Conservation (phyloP, 2,888 invertebrate genomes). For the Brenthis ino region DNA sequence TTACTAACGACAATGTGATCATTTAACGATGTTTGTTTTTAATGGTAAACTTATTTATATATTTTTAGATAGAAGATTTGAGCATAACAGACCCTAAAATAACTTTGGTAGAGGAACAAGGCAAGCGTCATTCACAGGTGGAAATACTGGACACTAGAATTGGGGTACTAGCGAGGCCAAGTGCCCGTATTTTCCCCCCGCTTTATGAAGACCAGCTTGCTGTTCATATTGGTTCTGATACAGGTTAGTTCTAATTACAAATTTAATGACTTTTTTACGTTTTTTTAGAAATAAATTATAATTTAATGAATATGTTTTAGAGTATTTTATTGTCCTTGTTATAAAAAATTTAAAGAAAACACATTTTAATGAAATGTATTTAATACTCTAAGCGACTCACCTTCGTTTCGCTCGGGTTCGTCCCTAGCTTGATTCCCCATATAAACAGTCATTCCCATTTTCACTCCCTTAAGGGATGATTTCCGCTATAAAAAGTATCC, state of each 20-base stretch:
- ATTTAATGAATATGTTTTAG: no score
- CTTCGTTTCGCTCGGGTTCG: no score
- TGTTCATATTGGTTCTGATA: constrained; percentile 84
- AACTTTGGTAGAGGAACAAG: constrained; percentile 87
- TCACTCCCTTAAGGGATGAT: no score
- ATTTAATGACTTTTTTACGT: background rate
- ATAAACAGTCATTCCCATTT: no score
- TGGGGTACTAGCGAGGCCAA: constrained; percentile 89
- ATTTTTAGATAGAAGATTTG: constrained; percentile 83
- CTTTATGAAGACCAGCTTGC: constrained; percentile 91
- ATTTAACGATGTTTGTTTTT: constrained; percentile 10
- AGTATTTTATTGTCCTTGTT: no score
- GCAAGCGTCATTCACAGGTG: constrained; percentile 87
- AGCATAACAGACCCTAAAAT: constrained; percentile 84
- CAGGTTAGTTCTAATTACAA: constrained; percentile 47
- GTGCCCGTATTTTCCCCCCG: constrained; percentile 91
- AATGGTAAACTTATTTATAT: background rate
- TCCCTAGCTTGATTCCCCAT: no score
- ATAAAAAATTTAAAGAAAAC: no score
- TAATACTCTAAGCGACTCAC: no score
- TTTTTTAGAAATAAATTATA: no score
- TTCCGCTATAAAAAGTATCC: no score
- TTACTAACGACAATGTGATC: constrained; percentile 13
- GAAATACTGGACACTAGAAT: constrained; percentile 87
- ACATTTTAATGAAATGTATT: no score